phyloP scores from a whole-genome alignment of 2,797 vertebrate species.

The Paguma larvata region DNA sequence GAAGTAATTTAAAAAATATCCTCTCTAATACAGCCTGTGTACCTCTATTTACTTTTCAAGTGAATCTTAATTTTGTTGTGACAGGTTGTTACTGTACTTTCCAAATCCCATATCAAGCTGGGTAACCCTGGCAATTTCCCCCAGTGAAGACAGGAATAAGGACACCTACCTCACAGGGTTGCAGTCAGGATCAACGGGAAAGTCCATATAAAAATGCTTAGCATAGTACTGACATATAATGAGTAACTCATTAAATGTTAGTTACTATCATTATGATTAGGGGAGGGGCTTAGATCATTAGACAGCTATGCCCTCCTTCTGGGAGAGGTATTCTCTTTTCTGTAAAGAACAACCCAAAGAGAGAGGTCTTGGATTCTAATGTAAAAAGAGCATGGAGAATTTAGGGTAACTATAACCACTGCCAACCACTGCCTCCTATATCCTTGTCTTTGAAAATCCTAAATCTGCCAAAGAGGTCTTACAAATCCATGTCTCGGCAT shows the following conservation, averaged over 20 bases:
- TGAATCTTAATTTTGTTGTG: slow-evolving; percentile 57
- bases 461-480: slow-evolving; percentile 31
- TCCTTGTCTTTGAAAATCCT: not conserved
- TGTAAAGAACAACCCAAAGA: not conserved
- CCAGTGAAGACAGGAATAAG: not conserved
- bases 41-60: slow-evolving; percentile 24
- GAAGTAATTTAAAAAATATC: slow-evolving; percentile 48
- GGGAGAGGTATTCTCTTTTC: not conserved
- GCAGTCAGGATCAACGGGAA: not conserved
- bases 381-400: slow-evolving; percentile 33
- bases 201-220: not conserved
- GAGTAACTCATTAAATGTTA: slow-evolving; percentile 39
- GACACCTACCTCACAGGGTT: not conserved
- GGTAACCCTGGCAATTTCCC: not conserved
- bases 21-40: not conserved
- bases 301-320: not conserved
- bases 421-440: not conserved
- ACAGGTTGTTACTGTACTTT: not conserved
- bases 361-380: slow-evolving; percentile 23
- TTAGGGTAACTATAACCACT: not conserved
- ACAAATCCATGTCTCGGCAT: not conserved
- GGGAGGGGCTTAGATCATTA: slow-evolving; percentile 32
- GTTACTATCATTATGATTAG: slow-evolving; percentile 41
- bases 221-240: not conserved
- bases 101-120: not conserved